Evolutionary conservation across 35 echinoderm and acorn worm genomes (phyloP).

Genomic region (Ophioderma brevispina): DNA sequence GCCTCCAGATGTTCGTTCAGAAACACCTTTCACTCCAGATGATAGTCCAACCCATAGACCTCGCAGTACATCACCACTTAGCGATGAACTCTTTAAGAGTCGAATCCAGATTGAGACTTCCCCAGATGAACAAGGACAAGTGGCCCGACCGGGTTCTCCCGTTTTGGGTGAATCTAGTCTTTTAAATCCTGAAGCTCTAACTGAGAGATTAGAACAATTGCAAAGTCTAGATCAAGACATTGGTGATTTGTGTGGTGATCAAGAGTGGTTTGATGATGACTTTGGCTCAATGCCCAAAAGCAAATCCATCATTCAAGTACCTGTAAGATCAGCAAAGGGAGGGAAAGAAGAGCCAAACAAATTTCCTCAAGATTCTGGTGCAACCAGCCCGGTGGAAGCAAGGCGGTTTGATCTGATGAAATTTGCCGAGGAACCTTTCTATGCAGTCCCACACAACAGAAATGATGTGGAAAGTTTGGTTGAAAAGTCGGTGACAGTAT

Average conservation of each 20-base stretch:
- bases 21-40: constrained; percentile 74
- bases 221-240: constrained; percentile 80
- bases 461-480: constrained; percentile 71
- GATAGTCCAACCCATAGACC: constrained; percentile 36
- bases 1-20: constrained; percentile 36
- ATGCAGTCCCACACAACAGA: constrained; percentile 92
- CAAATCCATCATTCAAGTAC: constrained; percentile 91
- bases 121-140: constrained; percentile 58
- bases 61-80: constrained; percentile 51
- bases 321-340: constrained; percentile 41
- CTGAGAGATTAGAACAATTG: constrained; percentile 79
- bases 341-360: neutral
- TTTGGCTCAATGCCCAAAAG: constrained; percentile 95
- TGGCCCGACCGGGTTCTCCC: constrained; percentile 88
- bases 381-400: constrained; percentile 13
- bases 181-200: constrained; percentile 77
- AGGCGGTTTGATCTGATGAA: constrained; percentile 75
- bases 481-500: constrained; percentile 60
- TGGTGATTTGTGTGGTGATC: constrained; percentile 87
- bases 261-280: constrained; percentile 99
- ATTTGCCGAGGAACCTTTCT: constrained; percentile 85
- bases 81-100: constrained; percentile 88
- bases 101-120: constrained; percentile 77
- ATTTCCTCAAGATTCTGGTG: constrained; percentile 25
- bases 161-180: constrained; percentile 91